These are phyloP conservation scores for Mythimna loreyi DNA, from an alignment of 2,888 invertebrate genomes.

Conservation along the genomic window DNA sequence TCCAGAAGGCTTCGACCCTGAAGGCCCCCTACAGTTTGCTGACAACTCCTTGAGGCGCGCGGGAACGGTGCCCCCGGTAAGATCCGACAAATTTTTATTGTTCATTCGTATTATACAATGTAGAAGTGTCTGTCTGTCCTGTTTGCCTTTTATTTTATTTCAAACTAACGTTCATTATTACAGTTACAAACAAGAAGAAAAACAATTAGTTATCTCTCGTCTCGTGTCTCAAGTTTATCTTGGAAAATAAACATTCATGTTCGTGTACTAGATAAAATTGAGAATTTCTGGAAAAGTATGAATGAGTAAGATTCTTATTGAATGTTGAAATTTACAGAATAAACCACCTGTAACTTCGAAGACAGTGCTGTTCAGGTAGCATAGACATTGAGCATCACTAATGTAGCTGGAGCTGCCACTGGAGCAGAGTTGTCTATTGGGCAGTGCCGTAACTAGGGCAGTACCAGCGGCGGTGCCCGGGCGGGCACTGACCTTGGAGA, in stretches of 20 bases:
- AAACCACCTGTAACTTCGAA: neutral
- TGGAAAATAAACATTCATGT: slow-evolving; percentile 39
- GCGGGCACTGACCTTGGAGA: too few relatives aligned
- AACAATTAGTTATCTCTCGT: slow-evolving; percentile 38
- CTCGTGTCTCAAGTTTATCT: slow-evolving; percentile 45
- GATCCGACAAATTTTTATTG: slow-evolving; percentile 18
- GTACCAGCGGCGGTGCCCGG: too few relatives aligned
- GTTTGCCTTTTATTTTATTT: slow-evolving; percentile 15
- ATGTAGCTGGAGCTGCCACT: too few relatives aligned
- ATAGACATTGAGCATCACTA: too few relatives aligned
- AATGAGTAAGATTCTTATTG: slow-evolving; percentile 20
- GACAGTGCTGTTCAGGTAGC: too few relatives aligned
- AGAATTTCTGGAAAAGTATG: slow-evolving; percentile 6
- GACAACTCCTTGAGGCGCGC: too few relatives aligned
- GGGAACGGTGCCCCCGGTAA: slow-evolving; percentile 24
- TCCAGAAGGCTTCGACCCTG: too few relatives aligned
- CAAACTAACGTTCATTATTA: slow-evolving; percentile 13
- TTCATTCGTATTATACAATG: slow-evolving; percentile 7
- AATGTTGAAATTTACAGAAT: neutral
- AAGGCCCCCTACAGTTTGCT: too few relatives aligned
- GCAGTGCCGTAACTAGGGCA: too few relatives aligned
- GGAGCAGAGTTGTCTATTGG: too few relatives aligned
- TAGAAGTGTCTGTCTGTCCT: neutral
- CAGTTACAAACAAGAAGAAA: slow-evolving; percentile 23
- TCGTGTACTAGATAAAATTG: slow-evolving; percentile 32